These are phyloP conservation scores for Corvus hawaiiensis DNA, from an alignment of 2,113 vertebrate species.

Conservation along the genomic window DNA sequence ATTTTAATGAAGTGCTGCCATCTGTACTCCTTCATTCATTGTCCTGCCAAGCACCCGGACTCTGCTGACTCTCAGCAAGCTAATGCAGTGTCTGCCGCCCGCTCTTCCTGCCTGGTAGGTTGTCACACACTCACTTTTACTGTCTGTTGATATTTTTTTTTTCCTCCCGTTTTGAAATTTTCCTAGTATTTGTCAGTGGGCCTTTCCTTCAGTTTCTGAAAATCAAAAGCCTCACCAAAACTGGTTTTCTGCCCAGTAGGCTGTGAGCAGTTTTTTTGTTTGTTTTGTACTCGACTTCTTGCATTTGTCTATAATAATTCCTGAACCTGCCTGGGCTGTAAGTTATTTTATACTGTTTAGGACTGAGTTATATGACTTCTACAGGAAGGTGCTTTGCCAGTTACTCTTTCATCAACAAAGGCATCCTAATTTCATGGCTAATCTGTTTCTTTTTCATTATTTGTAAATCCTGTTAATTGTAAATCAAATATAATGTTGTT, in stretches of 20 bases:
- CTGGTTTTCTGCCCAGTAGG: not conserved
- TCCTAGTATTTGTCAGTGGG: not conserved
- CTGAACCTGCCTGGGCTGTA: constrained; percentile 34
- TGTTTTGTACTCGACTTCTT: not conserved
- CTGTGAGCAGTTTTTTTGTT: not conserved
- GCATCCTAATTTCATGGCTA: constrained; percentile 53
- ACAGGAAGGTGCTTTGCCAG: constrained; percentile 40
- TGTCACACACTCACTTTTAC: not conserved
- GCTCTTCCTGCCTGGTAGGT: not conserved
- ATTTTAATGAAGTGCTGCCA: constrained; percentile 60
- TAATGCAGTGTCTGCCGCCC: not conserved
- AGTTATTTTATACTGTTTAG: constrained; percentile 49
- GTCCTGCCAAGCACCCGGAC: constrained; percentile 4
- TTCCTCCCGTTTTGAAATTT: not conserved
- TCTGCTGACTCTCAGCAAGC: constrained; percentile 20
- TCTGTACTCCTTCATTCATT: constrained; percentile 3
- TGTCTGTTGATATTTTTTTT: not conserved
- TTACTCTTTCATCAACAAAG: constrained; percentile 44
- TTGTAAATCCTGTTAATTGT: constrained; percentile 79
- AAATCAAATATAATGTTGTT: constrained; percentile 74
- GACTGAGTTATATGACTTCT: constrained; percentile 29
- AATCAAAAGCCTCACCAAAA: not conserved
- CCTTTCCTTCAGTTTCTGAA: not conserved
- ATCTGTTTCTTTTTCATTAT: constrained; percentile 62
- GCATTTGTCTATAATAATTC: constrained; percentile 18